These are phyloP conservation scores for Porites evermanni DNA, from an alignment of 92 coral and sea anemone species.

Conservation along the genomic window DNA sequence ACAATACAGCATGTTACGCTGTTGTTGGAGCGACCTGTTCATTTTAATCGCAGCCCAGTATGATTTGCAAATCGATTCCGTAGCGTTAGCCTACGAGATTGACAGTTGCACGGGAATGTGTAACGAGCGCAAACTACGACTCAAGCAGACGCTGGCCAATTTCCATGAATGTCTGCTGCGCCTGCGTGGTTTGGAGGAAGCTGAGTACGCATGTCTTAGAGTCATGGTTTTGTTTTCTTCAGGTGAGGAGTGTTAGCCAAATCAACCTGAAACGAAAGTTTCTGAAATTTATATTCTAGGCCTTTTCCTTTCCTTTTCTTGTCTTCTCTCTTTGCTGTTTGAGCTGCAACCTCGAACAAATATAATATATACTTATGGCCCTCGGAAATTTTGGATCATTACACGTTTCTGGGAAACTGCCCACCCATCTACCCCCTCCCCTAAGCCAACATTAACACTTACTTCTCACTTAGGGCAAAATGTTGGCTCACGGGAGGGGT, in stretches of 20 bases:
- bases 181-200: conserved; percentile 69
- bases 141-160: conserved; percentile 71
- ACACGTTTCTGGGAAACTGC: too few species aligned
- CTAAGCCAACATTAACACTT: too few species aligned
- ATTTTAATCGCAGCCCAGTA: conserved; percentile 72
- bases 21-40: conserved; percentile 78
- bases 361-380: too few species aligned
- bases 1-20: conserved; percentile 70
- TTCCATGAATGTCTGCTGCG: conserved; percentile 70
- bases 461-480: too few species aligned
- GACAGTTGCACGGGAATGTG: conserved; percentile 57
- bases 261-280: neutral
- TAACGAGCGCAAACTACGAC: conserved; percentile 63
- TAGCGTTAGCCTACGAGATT: conserved; percentile 62
- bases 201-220: conserved; percentile 85
- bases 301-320: too few species aligned
- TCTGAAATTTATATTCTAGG: neutral
- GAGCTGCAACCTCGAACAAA: too few species aligned
- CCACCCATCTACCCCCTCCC: too few species aligned
- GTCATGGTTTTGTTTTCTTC: conserved; percentile 73
- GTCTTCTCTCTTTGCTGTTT: too few species aligned
- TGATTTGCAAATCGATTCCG: conserved; percentile 66
- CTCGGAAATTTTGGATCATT: too few species aligned
- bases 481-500: too few species aligned
- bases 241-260: conserved; percentile 44